These are phyloP conservation scores for Oryctes rhinoceros DNA, from an alignment of 1,140 invertebrate genomes.

Conservation along the genomic window DNA sequence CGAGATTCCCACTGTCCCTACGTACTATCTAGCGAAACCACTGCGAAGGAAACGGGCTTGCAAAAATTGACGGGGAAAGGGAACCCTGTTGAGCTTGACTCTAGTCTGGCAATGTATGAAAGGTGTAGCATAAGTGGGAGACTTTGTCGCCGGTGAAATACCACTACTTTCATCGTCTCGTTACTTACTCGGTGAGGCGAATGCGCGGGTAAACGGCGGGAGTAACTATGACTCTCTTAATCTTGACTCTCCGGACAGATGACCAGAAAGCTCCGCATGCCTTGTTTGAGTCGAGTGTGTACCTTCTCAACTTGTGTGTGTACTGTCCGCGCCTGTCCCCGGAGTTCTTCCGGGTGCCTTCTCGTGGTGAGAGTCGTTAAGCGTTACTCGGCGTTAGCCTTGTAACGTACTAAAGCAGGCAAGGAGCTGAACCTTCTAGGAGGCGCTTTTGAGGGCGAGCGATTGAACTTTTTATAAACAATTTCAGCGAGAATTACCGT, in stretches of 20 bases:
- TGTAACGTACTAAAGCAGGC: background rate
- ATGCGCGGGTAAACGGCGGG: too few relatives aligned
- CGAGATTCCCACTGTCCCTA: too few relatives aligned
- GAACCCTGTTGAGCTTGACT: too few relatives aligned
- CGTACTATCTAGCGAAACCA: too few relatives aligned
- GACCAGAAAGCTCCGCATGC: background rate
- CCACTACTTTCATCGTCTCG: too few relatives aligned
- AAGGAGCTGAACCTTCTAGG: background rate
- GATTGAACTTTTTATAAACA: background rate
- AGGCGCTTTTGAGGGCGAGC: background rate
- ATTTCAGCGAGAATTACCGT: background rate
- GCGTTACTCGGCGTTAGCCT: background rate
- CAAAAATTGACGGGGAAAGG: too few relatives aligned
- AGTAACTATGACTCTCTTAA: too few relatives aligned
- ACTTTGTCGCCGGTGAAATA: too few relatives aligned
- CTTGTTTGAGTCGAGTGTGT: background rate
- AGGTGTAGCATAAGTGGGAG: too few relatives aligned
- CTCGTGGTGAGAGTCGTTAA: background rate
- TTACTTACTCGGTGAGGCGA: too few relatives aligned
- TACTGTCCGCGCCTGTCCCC: background rate
- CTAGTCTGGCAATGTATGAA: too few relatives aligned
- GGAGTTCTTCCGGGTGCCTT: background rate
- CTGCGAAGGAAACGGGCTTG: too few relatives aligned
- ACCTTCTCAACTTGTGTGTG: background rate
- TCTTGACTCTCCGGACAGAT: conserved; percentile 4